A percentile compares a stretch with the other conserved stretches of the same genome.
Conservation (phyloP, 2,888 invertebrate species). For the Catocala sponsa region DNA sequence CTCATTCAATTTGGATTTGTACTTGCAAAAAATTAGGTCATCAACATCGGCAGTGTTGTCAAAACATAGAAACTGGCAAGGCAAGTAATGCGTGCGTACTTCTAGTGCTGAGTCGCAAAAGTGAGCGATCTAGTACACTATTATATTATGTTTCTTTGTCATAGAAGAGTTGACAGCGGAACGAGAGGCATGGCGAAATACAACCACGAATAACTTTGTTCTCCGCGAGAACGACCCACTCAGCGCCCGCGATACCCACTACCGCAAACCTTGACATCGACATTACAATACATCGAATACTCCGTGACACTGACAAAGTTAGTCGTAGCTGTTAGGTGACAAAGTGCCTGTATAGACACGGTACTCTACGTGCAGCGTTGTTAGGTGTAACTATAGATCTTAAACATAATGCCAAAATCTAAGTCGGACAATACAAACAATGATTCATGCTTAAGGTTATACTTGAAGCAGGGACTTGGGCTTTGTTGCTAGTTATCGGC, state of each 20-base stretch:
- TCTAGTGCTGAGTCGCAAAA: constrained; percentile 63
- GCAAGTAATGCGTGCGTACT: constrained; percentile 85
- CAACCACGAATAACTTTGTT: constrained; percentile 72
- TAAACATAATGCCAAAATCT: constrained; percentile 65
- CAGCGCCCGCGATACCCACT: constrained; percentile 52
- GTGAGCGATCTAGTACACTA: constrained; percentile 57
- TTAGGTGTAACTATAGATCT: constrained; percentile 69
- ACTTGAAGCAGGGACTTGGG: constrained; percentile 71
- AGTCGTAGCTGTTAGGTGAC: constrained; percentile 81
- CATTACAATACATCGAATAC: constrained; percentile 47
- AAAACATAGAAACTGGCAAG: constrained; percentile 88
- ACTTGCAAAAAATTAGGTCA: constrained; percentile 85
- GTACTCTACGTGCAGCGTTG: constrained; percentile 73
- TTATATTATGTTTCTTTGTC: constrained; percentile 81
- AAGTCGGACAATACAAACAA: constrained; percentile 76
- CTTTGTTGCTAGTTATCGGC: constrained; percentile 45
- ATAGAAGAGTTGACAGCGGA: constrained; percentile 83
- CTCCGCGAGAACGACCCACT: constrained; percentile 68
- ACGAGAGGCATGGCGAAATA: constrained; percentile 62
- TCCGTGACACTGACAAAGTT: constrained; percentile 73
- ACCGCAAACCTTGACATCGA: constrained; percentile 55
- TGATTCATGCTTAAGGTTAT: constrained; percentile 80
- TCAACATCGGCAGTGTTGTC: constrained; percentile 82
- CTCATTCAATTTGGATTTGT: constrained; percentile 87
- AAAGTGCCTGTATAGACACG: constrained; percentile 61